Evolutionary conservation across 2,113 vertebrate genomes (phyloP), one percentile per base, ranked within the genome.

Genomic region (Murina feae): DNA sequence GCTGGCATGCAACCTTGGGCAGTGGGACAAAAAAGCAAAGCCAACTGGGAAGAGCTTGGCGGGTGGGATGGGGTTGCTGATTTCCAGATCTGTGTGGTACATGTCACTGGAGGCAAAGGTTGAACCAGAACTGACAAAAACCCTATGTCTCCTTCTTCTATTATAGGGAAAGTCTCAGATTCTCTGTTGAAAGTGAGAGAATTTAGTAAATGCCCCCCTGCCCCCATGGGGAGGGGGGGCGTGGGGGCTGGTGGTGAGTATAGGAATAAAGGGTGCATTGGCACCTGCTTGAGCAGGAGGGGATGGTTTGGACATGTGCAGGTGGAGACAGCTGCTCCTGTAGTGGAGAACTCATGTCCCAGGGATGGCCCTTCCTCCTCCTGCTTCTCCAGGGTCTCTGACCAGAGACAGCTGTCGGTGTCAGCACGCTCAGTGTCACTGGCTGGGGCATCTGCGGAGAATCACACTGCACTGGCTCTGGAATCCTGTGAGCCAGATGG

Each of bases 351-450:
- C 3, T 14, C 75, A 39, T 0, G 6, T 74, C 39, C 47, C 7
- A 1, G 47, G 2, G n/a, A 63, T 6, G 17, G 20, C 20, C 17
- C 25, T 47, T 71, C 30, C 42, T 85, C 25, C 12, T 39, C 14
- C 60, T 88, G 23, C 30, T 60, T 81, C 51, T 51, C 39, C 30
- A 13, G 55, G 42, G 47, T 81, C 1, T 0, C 76, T 86, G 51
- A n/a, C 28, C 35, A 51, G 51, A 74, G 42, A 37, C 60, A 75
- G 39, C 4, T 32, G 2, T 5, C 25, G 2, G 0, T 10, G 35
- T 32, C n/a, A 0, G 35, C 1, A 1, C 23, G 10, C 16, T 35
- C 49, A 16, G 9, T 13, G 37, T 5, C 79, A 42, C 10, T 0
- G 0, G 9, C 14, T n/a, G 37, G 42, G 23, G 42, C 65, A 11